Percentiles rank a stretch among this genome's conserved stretches.
phyloP scores from a whole-genome alignment of 2,888 invertebrate genomes.

The Tanytarsus gracilentus region DNA sequence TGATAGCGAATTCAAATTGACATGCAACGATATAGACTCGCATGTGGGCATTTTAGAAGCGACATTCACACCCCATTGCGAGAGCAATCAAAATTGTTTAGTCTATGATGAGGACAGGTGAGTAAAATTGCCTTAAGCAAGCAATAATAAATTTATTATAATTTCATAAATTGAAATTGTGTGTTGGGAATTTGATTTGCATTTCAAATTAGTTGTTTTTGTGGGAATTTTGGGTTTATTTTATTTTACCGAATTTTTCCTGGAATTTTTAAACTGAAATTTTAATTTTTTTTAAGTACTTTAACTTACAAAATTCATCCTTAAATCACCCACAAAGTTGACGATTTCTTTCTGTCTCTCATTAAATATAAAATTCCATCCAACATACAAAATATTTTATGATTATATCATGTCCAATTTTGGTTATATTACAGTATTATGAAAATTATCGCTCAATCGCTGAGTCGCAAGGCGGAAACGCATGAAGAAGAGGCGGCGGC shows the following conservation, averaged over 20 bases:
- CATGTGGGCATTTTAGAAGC: constrained; percentile 56
- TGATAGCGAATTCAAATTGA: constrained; percentile 51
- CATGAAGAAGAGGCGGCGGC: constrained; percentile 33
- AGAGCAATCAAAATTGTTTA: constrained; percentile 22
- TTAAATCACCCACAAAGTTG: no score
- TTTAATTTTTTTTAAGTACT: no score
- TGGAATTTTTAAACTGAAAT: no score
- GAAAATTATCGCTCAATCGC: constrained; percentile 23
- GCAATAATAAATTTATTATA: not conserved
- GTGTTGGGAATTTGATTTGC: constrained; percentile 3
- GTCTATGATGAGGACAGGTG: constrained; percentile 27
- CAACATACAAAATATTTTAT: no score
- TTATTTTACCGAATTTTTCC: no score
- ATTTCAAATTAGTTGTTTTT: no score
- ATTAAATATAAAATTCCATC: no score
- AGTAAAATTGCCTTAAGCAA: not conserved
- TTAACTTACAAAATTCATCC: no score
- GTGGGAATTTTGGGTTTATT: no score
- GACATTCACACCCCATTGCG: constrained; percentile 46
- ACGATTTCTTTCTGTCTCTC: no score
- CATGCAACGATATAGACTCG: constrained; percentile 53
- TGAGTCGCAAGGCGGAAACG: constrained; percentile 4
- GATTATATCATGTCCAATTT: not conserved
- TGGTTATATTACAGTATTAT: constrained; percentile 9
- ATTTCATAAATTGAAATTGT: not conserved